These are phyloP conservation scores for Lamprologus tigripictilis DNA, from an alignment of 2,113 vertebrate genomes.

Conservation along the genomic window DNA sequence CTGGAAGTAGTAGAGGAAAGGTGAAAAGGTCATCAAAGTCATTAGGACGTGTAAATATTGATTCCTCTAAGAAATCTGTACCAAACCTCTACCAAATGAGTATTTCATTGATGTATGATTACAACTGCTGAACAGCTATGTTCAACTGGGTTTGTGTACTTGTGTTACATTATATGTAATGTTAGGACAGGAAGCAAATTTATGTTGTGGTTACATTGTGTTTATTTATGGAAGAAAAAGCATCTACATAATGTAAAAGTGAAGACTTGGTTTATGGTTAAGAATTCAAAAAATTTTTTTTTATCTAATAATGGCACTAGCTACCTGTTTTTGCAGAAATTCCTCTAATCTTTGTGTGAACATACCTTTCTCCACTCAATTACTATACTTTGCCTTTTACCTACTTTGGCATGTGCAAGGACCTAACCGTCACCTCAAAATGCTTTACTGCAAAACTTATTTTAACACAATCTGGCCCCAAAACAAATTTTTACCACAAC, in stretches of 20 bases:
- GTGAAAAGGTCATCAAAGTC: neutral
- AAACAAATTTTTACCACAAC: neutral
- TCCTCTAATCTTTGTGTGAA: neutral
- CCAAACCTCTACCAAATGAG: neutral
- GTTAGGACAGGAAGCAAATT: neutral
- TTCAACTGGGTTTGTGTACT: neutral
- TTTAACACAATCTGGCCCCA: neutral
- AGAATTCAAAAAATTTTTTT: neutral
- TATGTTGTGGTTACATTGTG: neutral
- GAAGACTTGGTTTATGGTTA: neutral
- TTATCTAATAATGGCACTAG: neutral
- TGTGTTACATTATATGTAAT: neutral
- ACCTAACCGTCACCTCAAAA: neutral
- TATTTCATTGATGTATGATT: neutral
- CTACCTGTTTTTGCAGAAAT: neutral
- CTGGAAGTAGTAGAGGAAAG: neutral
- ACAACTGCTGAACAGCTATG: neutral
- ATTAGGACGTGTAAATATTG: neutral
- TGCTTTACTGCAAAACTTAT: neutral
- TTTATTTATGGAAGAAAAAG: neutral
- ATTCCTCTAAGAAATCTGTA: neutral
- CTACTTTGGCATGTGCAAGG: neutral
- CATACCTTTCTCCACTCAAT: neutral
- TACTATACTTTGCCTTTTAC: neutral
- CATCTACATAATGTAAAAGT: neutral